Base-by-base conservation (phyloP, 2,113 vertebrate species). In the Globicephala melas region DNA sequence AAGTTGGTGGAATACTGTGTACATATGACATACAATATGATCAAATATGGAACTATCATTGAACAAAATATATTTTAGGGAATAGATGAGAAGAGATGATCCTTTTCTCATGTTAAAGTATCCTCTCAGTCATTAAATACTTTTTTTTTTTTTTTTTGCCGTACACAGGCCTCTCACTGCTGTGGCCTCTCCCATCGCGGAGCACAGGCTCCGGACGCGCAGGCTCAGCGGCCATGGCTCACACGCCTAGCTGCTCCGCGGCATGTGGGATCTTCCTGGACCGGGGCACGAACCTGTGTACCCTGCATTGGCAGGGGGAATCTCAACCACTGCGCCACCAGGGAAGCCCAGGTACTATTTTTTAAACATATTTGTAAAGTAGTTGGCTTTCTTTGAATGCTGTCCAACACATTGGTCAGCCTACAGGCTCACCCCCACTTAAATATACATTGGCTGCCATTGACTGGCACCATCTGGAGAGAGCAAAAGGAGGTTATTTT, bases 361-460 rank as follows among this genome's bases (percentile, higher is more conserved):
- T 96, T 58, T 9, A 60, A 10, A 31, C 38, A 83, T 71, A 62
- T 76, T 53, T 65, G 23, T 21, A 67, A 21, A 62, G 4, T 20
- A 28, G 4, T 33, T 50, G 36, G 11, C 8, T 36, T 31, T 82
- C 21, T 62, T 50, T 55, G 7, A 87, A 50, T 4, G 1, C 9
- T 87, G 1, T 70, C 58, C 77, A 55, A 58, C 8, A 74, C 8
- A 71, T 74, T 33, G 13, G 26, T 70, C 36, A 62, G 3, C 11
- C 38, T 81, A 33, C 13, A 79, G 18, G 3, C 10, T 83, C 10
- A 8, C 7, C 23, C 6, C 3, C 15, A 53, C 36, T 71, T 71
- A 82, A 89, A 79, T 92, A 68, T 80, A 13, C 65, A 21, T 92
- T 50, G 25, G 53, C 44, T 94, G 79, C 77, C 89, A 38, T 33